These are phyloP conservation scores for Ectropis crepuscularia DNA, from an alignment of 2,888 invertebrate genomes.

Conservation along the genomic window DNA sequence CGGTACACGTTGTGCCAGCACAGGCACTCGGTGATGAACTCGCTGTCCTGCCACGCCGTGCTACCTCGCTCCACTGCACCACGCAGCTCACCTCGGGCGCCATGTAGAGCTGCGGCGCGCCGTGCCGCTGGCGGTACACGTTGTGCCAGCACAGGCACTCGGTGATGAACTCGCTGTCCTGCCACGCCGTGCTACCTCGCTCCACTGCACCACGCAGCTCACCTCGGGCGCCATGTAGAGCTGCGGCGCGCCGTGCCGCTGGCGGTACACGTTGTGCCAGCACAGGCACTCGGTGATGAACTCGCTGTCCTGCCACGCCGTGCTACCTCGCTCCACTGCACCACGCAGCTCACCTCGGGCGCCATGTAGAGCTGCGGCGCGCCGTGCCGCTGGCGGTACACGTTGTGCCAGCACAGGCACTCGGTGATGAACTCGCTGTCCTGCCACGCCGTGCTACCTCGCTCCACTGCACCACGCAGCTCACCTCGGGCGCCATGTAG, in stretches of 20 bases:
- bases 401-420: slow-evolving; percentile 93
- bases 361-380: slow-evolving; percentile 90
- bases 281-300: slow-evolving; percentile 92
- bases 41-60: slow-evolving; percentile 92
- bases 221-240: slow-evolving; percentile 90
- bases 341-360: slow-evolving; percentile 89
- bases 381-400: slow-evolving; percentile 90
- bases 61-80: slow-evolving; percentile 88
- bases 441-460: slow-evolving; percentile 90
- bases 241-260: slow-evolving; percentile 89
- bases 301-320: slow-evolving; percentile 92
- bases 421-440: slow-evolving; percentile 93
- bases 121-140: slow-evolving; percentile 91
- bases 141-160: slow-evolving; percentile 94
- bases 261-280: slow-evolving; percentile 93
- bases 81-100: slow-evolving; percentile 90
- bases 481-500: slow-evolving; percentile 90
- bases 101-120: slow-evolving; percentile 89
- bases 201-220: slow-evolving; percentile 88
- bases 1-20: slow-evolving; percentile 94
- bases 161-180: slow-evolving; percentile 92
- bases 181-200: slow-evolving; percentile 90
- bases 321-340: slow-evolving; percentile 89
- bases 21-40: slow-evolving; percentile 92
- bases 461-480: slow-evolving; percentile 88